Conservation (phyloP, 2,888 invertebrate species). For the Luffia ferchaultella region DNA sequence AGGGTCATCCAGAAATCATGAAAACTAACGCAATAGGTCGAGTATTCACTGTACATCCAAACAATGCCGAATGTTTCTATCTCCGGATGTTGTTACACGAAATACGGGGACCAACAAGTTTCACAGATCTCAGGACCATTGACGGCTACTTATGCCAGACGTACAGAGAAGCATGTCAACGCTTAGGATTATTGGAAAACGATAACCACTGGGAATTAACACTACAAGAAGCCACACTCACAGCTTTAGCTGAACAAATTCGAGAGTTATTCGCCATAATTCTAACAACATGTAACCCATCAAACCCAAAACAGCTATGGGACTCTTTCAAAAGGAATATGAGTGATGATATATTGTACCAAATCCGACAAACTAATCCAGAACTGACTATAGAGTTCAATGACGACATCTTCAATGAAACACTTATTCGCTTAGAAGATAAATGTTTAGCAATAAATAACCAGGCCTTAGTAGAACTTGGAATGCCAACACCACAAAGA, state of each 20-base stretch:
- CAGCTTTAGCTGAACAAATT: slow-evolving; percentile 5
- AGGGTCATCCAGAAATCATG: slow-evolving; percentile 7
- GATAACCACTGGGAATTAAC: slow-evolving; percentile 17
- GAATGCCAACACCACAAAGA: slow-evolving; percentile 14
- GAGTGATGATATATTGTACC: slow-evolving; percentile 1
- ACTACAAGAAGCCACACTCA: slow-evolving; percentile 8
- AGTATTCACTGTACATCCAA: slow-evolving; percentile 11
- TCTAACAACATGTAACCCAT: slow-evolving; percentile 1
- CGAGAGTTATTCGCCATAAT: slow-evolving; percentile 5
- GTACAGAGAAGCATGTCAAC: slow-evolving; percentile 20
- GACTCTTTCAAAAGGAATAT: not conserved
- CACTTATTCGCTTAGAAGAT: slow-evolving; percentile 1
- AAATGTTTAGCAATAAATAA: not conserved
- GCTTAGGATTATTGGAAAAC: slow-evolving; percentile 18
- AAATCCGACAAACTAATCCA: not conserved
- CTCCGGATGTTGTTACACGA: slow-evolving; percentile 11
- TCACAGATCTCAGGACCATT: slow-evolving; percentile 17
- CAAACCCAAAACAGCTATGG: not conserved
- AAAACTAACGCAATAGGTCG: slow-evolving; percentile 11
- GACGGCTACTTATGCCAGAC: slow-evolving; percentile 18
- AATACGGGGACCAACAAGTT: slow-evolving; percentile 14
- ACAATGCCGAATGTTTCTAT: slow-evolving; percentile 10
- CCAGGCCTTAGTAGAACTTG: not conserved
- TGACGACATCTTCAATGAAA: slow-evolving; percentile 2
- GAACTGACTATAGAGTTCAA: not conserved